phyloP scores from a whole-genome alignment of 1,140 invertebrate genomes.

The Plutomurus gul region DNA sequence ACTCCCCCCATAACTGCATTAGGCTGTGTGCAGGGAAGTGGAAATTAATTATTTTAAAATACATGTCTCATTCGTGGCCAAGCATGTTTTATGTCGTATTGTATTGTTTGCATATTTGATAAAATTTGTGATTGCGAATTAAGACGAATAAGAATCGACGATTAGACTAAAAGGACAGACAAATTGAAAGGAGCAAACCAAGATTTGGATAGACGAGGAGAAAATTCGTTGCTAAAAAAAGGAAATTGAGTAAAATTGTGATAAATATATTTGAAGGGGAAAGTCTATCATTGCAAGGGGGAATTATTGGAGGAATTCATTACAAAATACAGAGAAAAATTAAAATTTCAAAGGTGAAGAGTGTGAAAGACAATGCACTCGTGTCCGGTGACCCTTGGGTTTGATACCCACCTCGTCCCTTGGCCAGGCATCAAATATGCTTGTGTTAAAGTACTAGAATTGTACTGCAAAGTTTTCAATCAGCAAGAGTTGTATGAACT shows the following conservation, averaged over 20 bases:
- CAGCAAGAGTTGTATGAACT: conserved; percentile 75
- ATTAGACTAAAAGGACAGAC: not conserved
- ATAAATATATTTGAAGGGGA: not conserved
- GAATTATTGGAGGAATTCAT: not conserved
- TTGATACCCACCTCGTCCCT: conserved; percentile 63
- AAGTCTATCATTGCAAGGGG: not conserved
- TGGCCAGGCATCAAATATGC: conserved; percentile 78
- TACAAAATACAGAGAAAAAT: not conserved
- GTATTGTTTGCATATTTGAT: no score
- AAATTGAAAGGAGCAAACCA: not conserved
- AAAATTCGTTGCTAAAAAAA: not conserved
- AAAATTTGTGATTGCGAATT: not conserved
- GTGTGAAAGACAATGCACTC: conserved; percentile 45
- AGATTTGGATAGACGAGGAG: not conserved
- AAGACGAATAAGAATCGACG: no score
- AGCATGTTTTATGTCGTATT: no score
- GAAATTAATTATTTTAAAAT: not conserved
- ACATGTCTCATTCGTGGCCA: not conserved
- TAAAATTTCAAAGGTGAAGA: not conserved
- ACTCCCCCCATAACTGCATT: not conserved
- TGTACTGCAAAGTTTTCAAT: conserved; percentile 82
- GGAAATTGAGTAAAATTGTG: not conserved
- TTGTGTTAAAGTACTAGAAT: conserved; percentile 76
- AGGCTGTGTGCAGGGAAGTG: no score
- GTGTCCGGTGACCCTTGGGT: conserved; percentile 56